Evolutionary conservation across 1,140 invertebrate genomes (phyloP).

Genomic region (Lethrus apterus): DNA sequence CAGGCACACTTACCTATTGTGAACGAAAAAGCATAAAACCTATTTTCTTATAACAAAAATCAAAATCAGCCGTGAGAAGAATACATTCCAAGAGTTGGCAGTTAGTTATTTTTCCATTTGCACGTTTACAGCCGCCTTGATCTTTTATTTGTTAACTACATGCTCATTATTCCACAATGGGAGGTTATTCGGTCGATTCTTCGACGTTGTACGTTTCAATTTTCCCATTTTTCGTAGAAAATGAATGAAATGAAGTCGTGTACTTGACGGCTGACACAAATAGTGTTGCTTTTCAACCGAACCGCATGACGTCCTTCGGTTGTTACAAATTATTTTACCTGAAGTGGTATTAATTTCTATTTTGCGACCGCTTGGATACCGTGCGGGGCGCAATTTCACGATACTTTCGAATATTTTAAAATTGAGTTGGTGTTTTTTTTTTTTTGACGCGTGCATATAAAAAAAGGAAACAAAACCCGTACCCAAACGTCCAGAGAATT

Average conservation of each 20-base stretch:
- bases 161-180: constrained; percentile 18
- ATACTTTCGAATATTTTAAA: too few relatives aligned
- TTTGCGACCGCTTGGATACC: too few relatives aligned
- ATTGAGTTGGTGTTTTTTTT: too few relatives aligned
- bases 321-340: constrained; percentile 24
- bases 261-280: constrained; percentile 14
- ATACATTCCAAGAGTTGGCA: constrained; percentile 3
- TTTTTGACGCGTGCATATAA: too few relatives aligned
- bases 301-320: constrained; percentile 11
- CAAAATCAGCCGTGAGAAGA: constrained; percentile 15
- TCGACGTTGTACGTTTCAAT: constrained; percentile 10
- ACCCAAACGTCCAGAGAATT: too few relatives aligned
- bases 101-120: constrained; percentile 18
- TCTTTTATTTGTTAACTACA: constrained; percentile 21
- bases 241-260: constrained; percentile 17
- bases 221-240: constrained; percentile 18
- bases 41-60: constrained; percentile 12
- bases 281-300: constrained; percentile 12
- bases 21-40: constrained; percentile 11
- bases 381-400: too few relatives aligned
- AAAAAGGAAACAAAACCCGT: too few relatives aligned
- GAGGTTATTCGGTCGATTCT: constrained; percentile 14
- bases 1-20: constrained; percentile 14
- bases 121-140: constrained; percentile 13
- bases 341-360: constrained; percentile 12